A percentile compares a stretch with the other conserved stretches of the same genome.
Conservation (phyloP, 1,140 invertebrate genomes). For the Manduca sexta region DNA sequence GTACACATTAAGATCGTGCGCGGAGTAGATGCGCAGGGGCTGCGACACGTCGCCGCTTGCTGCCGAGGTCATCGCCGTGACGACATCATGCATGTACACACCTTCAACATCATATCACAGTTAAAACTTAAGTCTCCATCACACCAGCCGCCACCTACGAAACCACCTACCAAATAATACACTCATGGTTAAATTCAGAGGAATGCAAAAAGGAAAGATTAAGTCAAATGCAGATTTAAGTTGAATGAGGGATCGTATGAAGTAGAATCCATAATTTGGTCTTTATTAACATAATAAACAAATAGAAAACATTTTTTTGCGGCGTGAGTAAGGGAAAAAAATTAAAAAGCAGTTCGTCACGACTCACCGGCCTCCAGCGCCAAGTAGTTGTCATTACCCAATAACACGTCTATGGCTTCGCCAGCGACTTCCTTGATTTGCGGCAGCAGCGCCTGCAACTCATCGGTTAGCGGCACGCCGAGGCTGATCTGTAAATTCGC, state of each 20-base stretch:
- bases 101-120: constrained; percentile 6
- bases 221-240: no score
- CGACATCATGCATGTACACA: constrained; percentile 23
- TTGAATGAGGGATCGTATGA: no score
- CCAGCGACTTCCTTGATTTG: constrained; percentile 9
- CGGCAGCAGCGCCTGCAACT: constrained; percentile 2
- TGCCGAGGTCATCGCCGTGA: constrained; percentile 1
- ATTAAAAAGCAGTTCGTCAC: no score
- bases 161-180: no score
- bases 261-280: no score
- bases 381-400: constrained; percentile 10
- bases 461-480: constrained; percentile 6
- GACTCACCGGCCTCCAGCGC: constrained; percentile 7
- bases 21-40: constrained; percentile 20
- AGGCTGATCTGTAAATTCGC: constrained; percentile 5
- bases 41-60: constrained; percentile 11
- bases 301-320: no score
- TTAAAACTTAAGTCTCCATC: background rate
- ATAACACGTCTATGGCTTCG: constrained; percentile 3
- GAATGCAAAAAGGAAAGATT: no score
- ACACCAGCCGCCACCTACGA: no score
- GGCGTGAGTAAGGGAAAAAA: background rate
- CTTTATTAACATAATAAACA: no score
- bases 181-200: no score
- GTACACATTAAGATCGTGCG: constrained; percentile 27